These are phyloP conservation scores for Chinchilla lanigera DNA, from an alignment of 2,113 vertebrate species.

Conservation along the genomic window DNA sequence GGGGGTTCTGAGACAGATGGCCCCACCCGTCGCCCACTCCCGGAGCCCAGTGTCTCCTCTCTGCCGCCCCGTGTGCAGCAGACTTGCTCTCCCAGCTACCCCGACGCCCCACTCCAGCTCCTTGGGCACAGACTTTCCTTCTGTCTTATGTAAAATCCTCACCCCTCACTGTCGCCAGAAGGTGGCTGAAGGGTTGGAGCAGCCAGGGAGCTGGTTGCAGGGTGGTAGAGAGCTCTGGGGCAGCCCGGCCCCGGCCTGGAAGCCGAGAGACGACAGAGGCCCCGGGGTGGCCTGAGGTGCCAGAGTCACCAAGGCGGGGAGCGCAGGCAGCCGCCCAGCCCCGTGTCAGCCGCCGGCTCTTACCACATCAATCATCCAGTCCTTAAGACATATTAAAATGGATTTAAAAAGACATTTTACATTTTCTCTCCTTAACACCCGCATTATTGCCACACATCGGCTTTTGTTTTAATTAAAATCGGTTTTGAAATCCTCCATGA, in stretches of 20 bases:
- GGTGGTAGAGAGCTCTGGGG: rapidly evolving
- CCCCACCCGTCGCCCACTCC: too few species aligned
- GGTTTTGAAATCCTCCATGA: constrained; percentile 90
- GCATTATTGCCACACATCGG: constrained; percentile 86
- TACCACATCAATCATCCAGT: constrained; percentile 86
- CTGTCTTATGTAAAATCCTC: neutral
- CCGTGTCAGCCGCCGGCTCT: constrained; percentile 76
- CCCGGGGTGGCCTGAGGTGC: rapidly evolving
- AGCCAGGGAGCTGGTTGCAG: neutral
- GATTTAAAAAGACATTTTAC: constrained; percentile 87
- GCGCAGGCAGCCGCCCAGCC: constrained; percentile 58
- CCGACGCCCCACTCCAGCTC: rapidly evolving
- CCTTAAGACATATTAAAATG: constrained; percentile 90
- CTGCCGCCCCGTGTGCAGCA: neutral
- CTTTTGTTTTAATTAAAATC: constrained; percentile 92
- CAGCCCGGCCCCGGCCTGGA: neutral
- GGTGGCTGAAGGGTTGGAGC: neutral
- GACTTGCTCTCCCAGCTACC: neutral
- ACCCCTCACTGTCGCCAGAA: neutral
- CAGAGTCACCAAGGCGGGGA: neutral
- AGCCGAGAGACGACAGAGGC: neutral
- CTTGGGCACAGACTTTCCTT: neutral
- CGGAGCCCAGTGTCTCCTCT: neutral
- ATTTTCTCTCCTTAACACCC: constrained; percentile 87
- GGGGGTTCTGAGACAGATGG: neutral